Evolutionary conservation across 2,888 invertebrate genomes (phyloP).

Genomic region (Aleiodes alternator): DNA sequence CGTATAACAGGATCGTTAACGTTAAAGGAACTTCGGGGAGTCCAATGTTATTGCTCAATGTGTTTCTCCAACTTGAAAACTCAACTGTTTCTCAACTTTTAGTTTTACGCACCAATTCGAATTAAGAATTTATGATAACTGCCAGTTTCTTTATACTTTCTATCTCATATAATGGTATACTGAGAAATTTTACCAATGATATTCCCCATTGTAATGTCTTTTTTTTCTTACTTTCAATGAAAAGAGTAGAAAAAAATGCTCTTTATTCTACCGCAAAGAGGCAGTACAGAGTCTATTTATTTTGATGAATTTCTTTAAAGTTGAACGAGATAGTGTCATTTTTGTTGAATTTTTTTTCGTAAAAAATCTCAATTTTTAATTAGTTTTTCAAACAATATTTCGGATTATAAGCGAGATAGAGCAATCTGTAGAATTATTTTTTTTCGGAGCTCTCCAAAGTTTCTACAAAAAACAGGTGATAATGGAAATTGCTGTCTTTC

Average conservation of each 20-base stretch:
- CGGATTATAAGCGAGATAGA: too few relatives aligned
- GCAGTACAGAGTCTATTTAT: too few relatives aligned
- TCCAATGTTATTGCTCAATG: slow-evolving; percentile 73
- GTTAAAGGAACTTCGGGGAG: slow-evolving; percentile 67
- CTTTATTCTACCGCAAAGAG: neutral
- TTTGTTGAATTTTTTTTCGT: too few relatives aligned
- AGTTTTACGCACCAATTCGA: slow-evolving; percentile 74
- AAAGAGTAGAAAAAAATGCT: slow-evolving; percentile 11
- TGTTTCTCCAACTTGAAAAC: slow-evolving; percentile 57
- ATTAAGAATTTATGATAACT: slow-evolving; percentile 75
- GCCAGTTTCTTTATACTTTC: slow-evolving; percentile 53
- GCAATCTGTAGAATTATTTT: too few relatives aligned
- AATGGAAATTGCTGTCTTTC: too few relatives aligned
- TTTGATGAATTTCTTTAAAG: too few relatives aligned
- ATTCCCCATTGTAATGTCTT: slow-evolving; percentile 18
- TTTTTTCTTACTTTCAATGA: neutral
- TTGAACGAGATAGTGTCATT: too few relatives aligned
- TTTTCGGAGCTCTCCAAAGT: too few relatives aligned
- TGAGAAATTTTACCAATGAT: slow-evolving; percentile 14
- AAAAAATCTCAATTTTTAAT: too few relatives aligned
- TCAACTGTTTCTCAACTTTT: slow-evolving; percentile 72
- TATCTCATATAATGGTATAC: slow-evolving; percentile 41
- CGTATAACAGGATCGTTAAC: slow-evolving; percentile 72
- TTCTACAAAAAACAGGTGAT: too few relatives aligned
- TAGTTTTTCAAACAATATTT: too few relatives aligned